Evolutionary conservation across 2,888 invertebrate species (phyloP), one percentile per base, ranked within the genome.

Genomic region (Aelia acuminata): DNA sequence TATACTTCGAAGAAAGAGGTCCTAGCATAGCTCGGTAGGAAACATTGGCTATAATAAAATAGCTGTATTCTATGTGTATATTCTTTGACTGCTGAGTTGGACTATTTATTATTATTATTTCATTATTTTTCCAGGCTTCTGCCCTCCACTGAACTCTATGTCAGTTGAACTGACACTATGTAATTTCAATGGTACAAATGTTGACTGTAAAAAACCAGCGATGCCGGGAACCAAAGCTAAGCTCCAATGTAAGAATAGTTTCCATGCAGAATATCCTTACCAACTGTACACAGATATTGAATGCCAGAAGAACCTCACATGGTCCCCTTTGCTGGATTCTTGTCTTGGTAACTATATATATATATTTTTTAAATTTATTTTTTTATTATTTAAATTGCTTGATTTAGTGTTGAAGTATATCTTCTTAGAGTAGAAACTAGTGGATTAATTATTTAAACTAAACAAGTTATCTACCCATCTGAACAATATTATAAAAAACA

Each of bases 161-260:
- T 39, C 39, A 39, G 75, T 75, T 75, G 75, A 75, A 39, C 75
- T 75, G 18, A 75, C 75, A 35, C 39, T 39, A 20, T 75, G 75
- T 39, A 75, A 22, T 39, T 39, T 39, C 11, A 75, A 75, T 75
- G 75, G 75, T 13, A 75, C 75, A 22, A 8, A 10, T 18, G 75
- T 75, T 2, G 39, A 39, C 39, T 75, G 75, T 22, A 35, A 35
- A 20, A 39, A 75, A 75, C 39, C 75, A 18, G 39, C 39, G 2
- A 75, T 75, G 39, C 75, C 75, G 8, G 75, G 75, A 35, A 75
- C 75, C 13, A 75, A 75, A 75, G 75, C 75, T 35, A 75, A 75
- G 22, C 35, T 75, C 7, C 75, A 39, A 35, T 75, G 75, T 39
- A 75, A 75, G 39, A 39, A 39, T 75, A 35, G 75, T 22, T 75